phyloP scores from a whole-genome alignment of 2,888 invertebrate genomes.

The Sminthurides aquaticus region DNA sequence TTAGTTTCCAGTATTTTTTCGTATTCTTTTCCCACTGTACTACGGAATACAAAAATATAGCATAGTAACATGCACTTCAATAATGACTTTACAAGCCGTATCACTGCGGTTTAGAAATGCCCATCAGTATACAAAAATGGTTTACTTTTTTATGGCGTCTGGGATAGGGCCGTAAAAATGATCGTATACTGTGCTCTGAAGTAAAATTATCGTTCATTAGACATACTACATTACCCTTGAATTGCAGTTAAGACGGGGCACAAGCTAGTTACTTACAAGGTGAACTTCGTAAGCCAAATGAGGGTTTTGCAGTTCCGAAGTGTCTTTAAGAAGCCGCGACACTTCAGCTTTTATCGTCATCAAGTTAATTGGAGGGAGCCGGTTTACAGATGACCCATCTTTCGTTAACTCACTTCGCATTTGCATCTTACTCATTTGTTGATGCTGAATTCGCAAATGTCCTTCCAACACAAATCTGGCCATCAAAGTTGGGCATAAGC shows the following conservation, averaged over 20 bases:
- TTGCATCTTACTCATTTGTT: slow-evolving; percentile 3
- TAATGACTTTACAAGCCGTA: too few species aligned
- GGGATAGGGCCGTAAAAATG: slow-evolving; percentile 74
- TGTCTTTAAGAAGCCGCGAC: slow-evolving; percentile 60
- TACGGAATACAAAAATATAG: too few species aligned
- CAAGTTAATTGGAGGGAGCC: slow-evolving; percentile 15
- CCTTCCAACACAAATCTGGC: slow-evolving; percentile 55
- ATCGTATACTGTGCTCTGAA: slow-evolving; percentile 68
- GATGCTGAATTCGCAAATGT: slow-evolving; percentile 25
- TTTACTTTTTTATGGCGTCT: slow-evolving; percentile 69
- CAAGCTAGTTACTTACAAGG: slow-evolving; percentile 53
- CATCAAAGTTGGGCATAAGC: slow-evolving; percentile 55
- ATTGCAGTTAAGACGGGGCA: too few species aligned
- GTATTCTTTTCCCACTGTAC: slow-evolving; percentile 75
- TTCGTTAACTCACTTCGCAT: slow-evolving; percentile 13
- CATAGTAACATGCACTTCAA: too few species aligned
- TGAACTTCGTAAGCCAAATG: slow-evolving; percentile 66
- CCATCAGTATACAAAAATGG: slow-evolving; percentile 30
- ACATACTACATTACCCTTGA: background rate
- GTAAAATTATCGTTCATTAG: slow-evolving; percentile 45
- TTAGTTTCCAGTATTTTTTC: slow-evolving; percentile 65
- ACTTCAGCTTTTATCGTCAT: slow-evolving; percentile 45
- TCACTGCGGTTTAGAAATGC: background rate
- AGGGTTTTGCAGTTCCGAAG: slow-evolving; percentile 63
- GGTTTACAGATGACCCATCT: background rate